Percentiles rank a stretch among this genome's conserved stretches.
Conservation (phyloP, 2,797 vertebrate genomes). For the Loriculus beryllinus region DNA sequence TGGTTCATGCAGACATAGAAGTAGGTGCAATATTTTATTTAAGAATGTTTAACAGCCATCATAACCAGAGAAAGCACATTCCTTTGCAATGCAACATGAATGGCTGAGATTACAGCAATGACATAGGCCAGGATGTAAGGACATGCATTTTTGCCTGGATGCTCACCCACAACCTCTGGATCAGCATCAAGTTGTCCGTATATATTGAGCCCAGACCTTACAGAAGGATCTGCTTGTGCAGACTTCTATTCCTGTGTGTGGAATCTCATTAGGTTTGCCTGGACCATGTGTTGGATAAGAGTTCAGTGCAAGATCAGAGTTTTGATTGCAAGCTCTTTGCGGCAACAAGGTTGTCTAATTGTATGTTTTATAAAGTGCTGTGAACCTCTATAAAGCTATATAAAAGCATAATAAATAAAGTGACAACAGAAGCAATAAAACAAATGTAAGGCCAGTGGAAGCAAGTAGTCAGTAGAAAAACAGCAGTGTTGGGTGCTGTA, state of each 20-base stretch:
- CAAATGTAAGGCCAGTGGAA: not conserved
- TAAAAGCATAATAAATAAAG: conserved; percentile 11
- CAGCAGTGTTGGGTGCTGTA: not conserved
- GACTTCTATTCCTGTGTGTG: not conserved
- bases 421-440: conserved; percentile 19
- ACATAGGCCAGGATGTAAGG: not conserved
- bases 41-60: not conserved
- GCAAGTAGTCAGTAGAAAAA: not conserved
- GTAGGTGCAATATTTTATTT: not conserved
- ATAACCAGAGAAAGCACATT: not conserved
- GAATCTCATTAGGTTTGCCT: not conserved
- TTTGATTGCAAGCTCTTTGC: not conserved
- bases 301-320: not conserved
- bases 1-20: not conserved
- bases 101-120: not conserved
- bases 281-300: not conserved
- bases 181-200: not conserved
- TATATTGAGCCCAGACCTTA: not conserved
- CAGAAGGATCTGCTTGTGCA: not conserved
- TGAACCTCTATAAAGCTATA: not conserved
- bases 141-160: not conserved
- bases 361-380: not conserved
- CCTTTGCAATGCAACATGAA: not conserved
- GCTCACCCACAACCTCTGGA: not conserved
- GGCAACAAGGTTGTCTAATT: not conserved